Evolutionary conservation across 2,888 invertebrate genomes (phyloP), one percentile per base, ranked within the genome.

Genomic region (Anorthoa munda): DNA sequence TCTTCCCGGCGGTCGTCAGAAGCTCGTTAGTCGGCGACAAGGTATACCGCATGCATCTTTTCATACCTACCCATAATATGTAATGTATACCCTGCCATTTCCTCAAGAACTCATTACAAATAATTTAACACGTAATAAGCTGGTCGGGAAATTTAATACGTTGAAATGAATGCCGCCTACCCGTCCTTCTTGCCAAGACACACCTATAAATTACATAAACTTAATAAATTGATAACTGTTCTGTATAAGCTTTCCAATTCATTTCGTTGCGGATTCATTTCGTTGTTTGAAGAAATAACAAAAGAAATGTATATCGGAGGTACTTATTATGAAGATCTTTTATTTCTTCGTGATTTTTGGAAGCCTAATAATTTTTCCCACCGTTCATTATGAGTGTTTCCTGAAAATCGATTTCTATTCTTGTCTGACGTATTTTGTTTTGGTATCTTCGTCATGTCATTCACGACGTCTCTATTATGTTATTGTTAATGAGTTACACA

Each of bases 81-180:
- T 31, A 18, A 72, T 39, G 12, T 56, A 58, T 13, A 23, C n/a
- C 26, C 15, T 53, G 53, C 59, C 45, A 55, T 73, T 64, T 53
- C 45, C 26, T 15, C 59, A 23, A 53, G n/a, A 60, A 75, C 75
- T 75, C 53, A 59, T 66, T 45, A 48, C 26, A 45, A 56, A 74
- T 55, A 53, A 82, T 50, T 77, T 76, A 72, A 70, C 67, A 74
- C 70, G 55, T 72, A 69, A 74, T 79, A 77, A 79, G 75, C 55
- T 72, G 70, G 68, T 73, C 73, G 82, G 87, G 88, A 92, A 92
- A 91, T 91, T 92, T 86, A 86, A 91, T 92, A 91, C 90, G 89
- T 88, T 66, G 51, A 77, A 90, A 90, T 89, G 83, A 89, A 89
- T 86, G 71, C 77, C 83, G 70, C 21, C 79, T 67, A 79, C 74